phyloP scores from a whole-genome alignment of 1,140 invertebrate genomes.

The Ceratoteleas bidentatus region DNA sequence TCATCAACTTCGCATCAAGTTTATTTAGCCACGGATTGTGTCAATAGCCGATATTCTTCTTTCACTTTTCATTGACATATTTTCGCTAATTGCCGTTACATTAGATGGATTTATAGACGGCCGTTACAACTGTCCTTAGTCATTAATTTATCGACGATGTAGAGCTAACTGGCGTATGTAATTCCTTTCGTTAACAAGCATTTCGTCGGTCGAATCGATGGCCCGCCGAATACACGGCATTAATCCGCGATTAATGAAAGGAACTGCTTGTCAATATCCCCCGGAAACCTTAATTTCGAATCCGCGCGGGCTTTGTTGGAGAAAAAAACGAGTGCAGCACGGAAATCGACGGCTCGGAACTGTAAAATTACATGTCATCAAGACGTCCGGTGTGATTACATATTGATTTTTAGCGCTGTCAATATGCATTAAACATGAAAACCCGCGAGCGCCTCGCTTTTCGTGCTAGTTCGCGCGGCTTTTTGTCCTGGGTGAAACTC shows the following conservation, averaged over 20 bases:
- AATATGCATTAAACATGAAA: slow-evolving; percentile 27
- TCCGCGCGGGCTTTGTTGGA: neutral
- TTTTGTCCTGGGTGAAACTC: neutral
- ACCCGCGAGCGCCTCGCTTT: neutral
- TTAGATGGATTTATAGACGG: slow-evolving; percentile 29
- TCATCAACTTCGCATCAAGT: too few relatives aligned
- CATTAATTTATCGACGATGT: slow-evolving; percentile 19
- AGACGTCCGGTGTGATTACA: slow-evolving; percentile 22
- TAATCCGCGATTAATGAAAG: too few relatives aligned
- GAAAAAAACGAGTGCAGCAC: slow-evolving; percentile 4
- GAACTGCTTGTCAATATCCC: too few relatives aligned
- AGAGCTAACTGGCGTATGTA: neutral
- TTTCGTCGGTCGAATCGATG: too few relatives aligned
- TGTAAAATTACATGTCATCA: slow-evolving; percentile 25
- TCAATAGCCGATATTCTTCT: too few relatives aligned
- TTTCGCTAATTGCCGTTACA: slow-evolving; percentile 15
- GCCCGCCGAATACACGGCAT: too few relatives aligned
- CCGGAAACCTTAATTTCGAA: neutral
- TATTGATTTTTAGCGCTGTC: slow-evolving; percentile 42
- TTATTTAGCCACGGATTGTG: too few relatives aligned
- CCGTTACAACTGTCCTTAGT: too few relatives aligned
- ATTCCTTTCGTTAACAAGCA: too few relatives aligned
- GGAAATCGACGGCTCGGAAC: slow-evolving; percentile 12
- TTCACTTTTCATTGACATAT: slow-evolving; percentile 37
- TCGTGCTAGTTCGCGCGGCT: neutral